Conservation (phyloP, 2,888 invertebrate genomes). For the Agrypnus murinus region DNA sequence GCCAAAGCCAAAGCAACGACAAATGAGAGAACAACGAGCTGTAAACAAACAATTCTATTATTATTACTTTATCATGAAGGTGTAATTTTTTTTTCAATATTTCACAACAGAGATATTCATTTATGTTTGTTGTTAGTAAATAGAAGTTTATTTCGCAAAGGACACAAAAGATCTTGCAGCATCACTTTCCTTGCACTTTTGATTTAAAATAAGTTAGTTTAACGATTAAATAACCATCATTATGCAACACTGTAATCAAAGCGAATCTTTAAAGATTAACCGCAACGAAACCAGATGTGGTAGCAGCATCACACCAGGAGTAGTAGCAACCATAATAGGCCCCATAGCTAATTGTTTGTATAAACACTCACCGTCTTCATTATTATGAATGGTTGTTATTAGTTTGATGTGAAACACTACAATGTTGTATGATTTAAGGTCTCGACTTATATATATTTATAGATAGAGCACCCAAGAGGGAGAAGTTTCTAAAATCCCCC, state of each 20-base stretch:
- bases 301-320: not conserved
- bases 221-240: no score
- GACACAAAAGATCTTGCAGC: not conserved
- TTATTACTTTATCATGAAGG: no score
- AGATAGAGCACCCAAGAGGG: slow-evolving; percentile 11
- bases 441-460: slow-evolving; percentile 23
- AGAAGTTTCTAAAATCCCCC: slow-evolving; percentile 33
- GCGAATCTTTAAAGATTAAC: not conserved
- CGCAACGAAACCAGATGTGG: not conserved
- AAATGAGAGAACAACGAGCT: slow-evolving; percentile 44
- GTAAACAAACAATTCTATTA: slow-evolving; percentile 30
- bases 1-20: slow-evolving; percentile 53
- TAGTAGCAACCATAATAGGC: not conserved
- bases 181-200: slow-evolving; percentile 4
- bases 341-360: not conserved
- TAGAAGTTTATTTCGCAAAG: no score
- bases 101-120: no score
- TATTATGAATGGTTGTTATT: slow-evolving; percentile 41
- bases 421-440: slow-evolving; percentile 9
- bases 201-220: not conserved
- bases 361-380: slow-evolving; percentile 42
- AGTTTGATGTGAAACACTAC: slow-evolving; percentile 17
- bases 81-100: no score
- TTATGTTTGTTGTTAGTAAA: no score
- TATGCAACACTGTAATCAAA: no score